These are phyloP conservation scores for Rhysida immarginata DNA, from an alignment of 1,140 invertebrate genomes.

Conservation along the genomic window DNA sequence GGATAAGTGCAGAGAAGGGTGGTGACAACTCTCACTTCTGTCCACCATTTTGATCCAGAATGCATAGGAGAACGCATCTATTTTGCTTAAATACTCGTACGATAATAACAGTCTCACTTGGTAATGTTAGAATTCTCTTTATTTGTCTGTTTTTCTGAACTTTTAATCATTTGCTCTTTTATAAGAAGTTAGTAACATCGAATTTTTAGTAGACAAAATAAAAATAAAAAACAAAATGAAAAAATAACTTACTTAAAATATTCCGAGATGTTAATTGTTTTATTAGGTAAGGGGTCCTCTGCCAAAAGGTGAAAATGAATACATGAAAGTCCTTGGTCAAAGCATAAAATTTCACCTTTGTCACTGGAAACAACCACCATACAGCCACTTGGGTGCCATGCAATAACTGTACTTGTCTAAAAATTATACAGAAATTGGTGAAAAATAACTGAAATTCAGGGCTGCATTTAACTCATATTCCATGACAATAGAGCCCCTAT, in stretches of 20 bases:
- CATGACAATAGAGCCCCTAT: no score
- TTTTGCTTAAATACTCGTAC: no score
- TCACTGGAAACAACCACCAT: conserved; percentile 51
- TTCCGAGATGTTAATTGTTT: conserved; percentile 46
- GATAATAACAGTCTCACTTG: no score
- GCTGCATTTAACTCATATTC: no score
- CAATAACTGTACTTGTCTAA: conserved; percentile 48
- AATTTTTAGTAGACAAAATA: background rate
- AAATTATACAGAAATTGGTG: conserved; percentile 15
- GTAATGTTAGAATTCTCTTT: no score
- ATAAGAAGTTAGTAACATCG: background rate
- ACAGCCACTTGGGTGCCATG: conserved; percentile 54
- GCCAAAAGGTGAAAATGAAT: conserved; percentile 48
- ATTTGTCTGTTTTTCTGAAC: no score
- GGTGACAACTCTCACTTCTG: no score
- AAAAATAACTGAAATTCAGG: conserved; percentile 1
- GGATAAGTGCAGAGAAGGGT: no score
- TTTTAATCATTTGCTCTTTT: no score
- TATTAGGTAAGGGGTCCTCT: conserved; percentile 46
- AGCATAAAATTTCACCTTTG: conserved; percentile 57
- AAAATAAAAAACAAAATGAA: background rate
- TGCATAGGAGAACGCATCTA: no score
- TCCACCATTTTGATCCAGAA: no score
- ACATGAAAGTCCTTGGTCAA: conserved; percentile 49
- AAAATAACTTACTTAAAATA: conserved; percentile 41